Conservation (phyloP, 2,113 vertebrate species). For the Antennarius striatus region DNA sequence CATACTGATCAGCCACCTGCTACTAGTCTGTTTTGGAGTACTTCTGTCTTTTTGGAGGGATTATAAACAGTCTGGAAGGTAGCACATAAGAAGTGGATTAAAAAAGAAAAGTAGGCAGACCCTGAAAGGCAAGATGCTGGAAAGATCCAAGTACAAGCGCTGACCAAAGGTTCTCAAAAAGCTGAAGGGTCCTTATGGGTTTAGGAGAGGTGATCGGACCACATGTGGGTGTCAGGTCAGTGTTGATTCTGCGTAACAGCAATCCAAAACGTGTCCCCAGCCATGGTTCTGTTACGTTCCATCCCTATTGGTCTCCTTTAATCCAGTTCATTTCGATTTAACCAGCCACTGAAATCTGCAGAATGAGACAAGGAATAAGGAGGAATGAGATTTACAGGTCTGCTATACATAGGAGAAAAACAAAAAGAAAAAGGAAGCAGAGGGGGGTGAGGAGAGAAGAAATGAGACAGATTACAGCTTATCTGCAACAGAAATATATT, state of each 20-base stretch:
- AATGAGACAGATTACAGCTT: constrained; percentile 53
- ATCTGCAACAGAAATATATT: constrained; percentile 48
- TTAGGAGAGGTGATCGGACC: constrained; percentile 7
- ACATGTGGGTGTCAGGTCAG: constrained; percentile 43
- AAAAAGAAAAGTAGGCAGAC: constrained; percentile 20
- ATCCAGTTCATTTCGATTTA: constrained; percentile 46
- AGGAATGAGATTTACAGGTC: constrained; percentile 22
- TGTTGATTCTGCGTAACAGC: constrained; percentile 37
- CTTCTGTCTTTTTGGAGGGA: constrained; percentile 7
- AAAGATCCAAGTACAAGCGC: background rate
- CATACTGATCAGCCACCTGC: constrained; percentile 43
- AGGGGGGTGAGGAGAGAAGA: constrained; percentile 2
- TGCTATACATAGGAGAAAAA: constrained; percentile 12
- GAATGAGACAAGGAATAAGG: constrained; percentile 25
- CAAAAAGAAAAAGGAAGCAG: background rate
- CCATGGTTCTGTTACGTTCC: constrained; percentile 81
- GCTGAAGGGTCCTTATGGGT: constrained; percentile 13
- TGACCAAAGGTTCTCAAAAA: constrained; percentile 1
- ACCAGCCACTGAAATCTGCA: constrained; percentile 42
- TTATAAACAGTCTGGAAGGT: constrained; percentile 19
- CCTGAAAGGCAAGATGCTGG: constrained; percentile 7
- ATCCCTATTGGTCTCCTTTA: constrained; percentile 65
- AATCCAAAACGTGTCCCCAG: constrained; percentile 48
- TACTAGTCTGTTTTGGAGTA: constrained; percentile 14
- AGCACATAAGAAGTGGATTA: constrained; percentile 14